Evolutionary conservation across 2,797 vertebrate species (phyloP), one percentile per base, ranked within the genome.

Genomic region (Pogoniulus pusillus): DNA sequence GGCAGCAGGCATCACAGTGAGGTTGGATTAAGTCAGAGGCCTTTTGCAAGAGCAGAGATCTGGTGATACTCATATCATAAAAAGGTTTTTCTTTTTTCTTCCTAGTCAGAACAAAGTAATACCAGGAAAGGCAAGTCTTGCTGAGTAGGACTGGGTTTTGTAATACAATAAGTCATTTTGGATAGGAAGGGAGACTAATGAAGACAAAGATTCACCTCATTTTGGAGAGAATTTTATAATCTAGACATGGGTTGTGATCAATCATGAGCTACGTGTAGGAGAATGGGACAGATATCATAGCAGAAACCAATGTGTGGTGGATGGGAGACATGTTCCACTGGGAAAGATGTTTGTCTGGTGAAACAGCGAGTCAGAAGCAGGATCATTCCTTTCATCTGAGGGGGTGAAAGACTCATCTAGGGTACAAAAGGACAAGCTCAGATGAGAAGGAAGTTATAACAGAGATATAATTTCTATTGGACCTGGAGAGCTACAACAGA

Each of bases 181-280:
- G 43, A 45, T 79, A 78, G 85, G 70, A 85, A 85, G 9, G 22
- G n/a, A n/a, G 26, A 45, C 34, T 8, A 5, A 58, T 51, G 71
- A 29, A 81, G 58, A 35, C 8, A 39, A 79, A 82, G 73, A 87
- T 87, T 90, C 29, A 51, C 80, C 43, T 77, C 16, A 23, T 89
- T 93, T 92, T 87, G 80, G 71, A 79, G 26, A 18, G 39, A 91
- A 58, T 85, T 93, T 92, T 85, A 70, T 60, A 89, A 81, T 57
- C 78, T 76, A 86, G 29, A 60, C 81, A 71, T 2, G 18, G 11
- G 59, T 81, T 41, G 24, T 69, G 57, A 90, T 85, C 93, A 87
- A 89, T 89, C 66, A 75, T 1, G 3, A 78, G 34, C 55, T 87
- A 41, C 29, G 34, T 2, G 7, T 3, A 78, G 57, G 43, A n/a